A percentile compares a stretch with the other conserved stretches of the same genome.
Conservation (phyloP, 2,888 invertebrate genomes). For the Abrostola triplasia region DNA sequence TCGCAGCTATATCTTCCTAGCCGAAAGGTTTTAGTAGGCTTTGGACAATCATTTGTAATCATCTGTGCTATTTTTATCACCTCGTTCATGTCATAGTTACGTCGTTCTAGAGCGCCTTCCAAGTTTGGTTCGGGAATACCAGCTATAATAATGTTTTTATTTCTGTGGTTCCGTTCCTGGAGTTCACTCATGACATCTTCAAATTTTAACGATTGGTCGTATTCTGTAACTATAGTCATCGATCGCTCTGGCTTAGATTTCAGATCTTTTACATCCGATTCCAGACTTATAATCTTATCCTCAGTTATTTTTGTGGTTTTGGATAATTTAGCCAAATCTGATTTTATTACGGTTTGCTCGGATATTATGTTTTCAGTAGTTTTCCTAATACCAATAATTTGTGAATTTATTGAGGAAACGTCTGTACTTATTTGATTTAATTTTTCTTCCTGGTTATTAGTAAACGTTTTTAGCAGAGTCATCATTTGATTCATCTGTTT, state of each 20-base stretch:
- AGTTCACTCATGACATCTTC: slow-evolving; percentile 3
- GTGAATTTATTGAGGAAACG: background rate
- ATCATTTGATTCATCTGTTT: too few species aligned
- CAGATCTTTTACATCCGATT: background rate
- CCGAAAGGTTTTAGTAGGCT: slow-evolving; percentile 4
- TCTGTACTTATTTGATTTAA: background rate
- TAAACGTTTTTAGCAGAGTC: too few species aligned
- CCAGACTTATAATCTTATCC: background rate
- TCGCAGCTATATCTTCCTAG: slow-evolving; percentile 7
- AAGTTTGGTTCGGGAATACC: slow-evolving; percentile 7
- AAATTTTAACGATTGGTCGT: background rate
- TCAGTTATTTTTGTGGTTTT: background rate
- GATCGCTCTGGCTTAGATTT: background rate
- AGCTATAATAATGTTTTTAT: slow-evolving; percentile 9
- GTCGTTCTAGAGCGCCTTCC: background rate
- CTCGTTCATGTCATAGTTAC: slow-evolving; percentile 6
- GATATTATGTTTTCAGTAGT: background rate
- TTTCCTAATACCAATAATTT: slow-evolving; percentile 1
- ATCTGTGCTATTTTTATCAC: background rate
- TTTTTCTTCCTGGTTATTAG: background rate
- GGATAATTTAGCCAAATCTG: background rate
- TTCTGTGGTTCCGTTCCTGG: slow-evolving; percentile 2
- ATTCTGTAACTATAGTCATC: background rate
- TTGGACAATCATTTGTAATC: slow-evolving; percentile 2
- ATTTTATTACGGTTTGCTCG: slow-evolving; percentile 2